Evolutionary conservation across 2,113 vertebrate genomes (phyloP), one percentile per base, ranked within the genome.

Genomic region (Origma solitaria): DNA sequence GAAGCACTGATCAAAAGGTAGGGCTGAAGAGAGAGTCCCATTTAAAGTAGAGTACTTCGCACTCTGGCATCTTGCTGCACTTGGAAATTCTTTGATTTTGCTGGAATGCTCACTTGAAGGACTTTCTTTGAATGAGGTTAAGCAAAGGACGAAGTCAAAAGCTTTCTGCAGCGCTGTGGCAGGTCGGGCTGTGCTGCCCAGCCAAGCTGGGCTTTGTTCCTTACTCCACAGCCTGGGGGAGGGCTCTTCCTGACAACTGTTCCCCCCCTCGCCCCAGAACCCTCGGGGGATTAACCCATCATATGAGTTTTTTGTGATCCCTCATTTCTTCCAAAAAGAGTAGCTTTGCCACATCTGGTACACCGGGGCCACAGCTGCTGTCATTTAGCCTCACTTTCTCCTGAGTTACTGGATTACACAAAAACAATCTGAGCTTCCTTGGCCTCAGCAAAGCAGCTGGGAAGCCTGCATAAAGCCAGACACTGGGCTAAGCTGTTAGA

Each of bases 131-230:
- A 23, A 53, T 1, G 1, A 2, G 37, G 40, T 76, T 78, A 79
- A 65, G 60, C 35, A 37, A 68, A 85, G 58, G 38, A 72, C 2
- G 1, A 66, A 83, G 68, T 42, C 60, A 68, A 73, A 78, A 88
- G 68, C 57, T 31, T 69, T 71, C 10, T 8, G 38, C 21, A 58
- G 58, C 7, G 6, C 33, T 0, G 7, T 8, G 68, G 76, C 40
- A 92, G 66, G 60, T n/a, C 4, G 13, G 42, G 6, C 86, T 53
- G 44, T 19, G 61, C 84, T 70, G 82, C 54, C 58, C 18, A 51
- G 91, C 24, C n/a, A 62, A 85, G 82, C 54, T 90, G 61, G 65
- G 82, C 94, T 97, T 97, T 96, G 92, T 97, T 96, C 82, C 60
- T 42, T 42, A 58, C 87, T 53, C 77, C 76, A 93, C 86, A 87